Evolutionary conservation across 2,888 invertebrate species (phyloP), one percentile per base, ranked within the genome.

Genomic region (Cheilosia impressa): DNA sequence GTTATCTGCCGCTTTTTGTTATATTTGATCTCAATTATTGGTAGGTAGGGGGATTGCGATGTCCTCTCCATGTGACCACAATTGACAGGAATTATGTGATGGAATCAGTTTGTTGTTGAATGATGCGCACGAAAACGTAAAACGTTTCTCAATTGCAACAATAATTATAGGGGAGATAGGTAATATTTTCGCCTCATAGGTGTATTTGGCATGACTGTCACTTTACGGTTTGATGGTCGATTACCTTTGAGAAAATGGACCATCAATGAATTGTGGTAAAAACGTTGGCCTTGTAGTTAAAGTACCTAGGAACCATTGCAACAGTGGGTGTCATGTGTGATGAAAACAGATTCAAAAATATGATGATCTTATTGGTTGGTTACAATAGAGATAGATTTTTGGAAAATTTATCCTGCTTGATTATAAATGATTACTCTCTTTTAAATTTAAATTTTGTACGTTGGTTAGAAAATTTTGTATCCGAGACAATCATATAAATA

Each of bases 131-230:
- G 66, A 55, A 34, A 68, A 66, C 58, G 43, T 82, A 83, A 79
- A 73, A 78, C 79, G 83, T 83, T 83, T 79, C 62, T 50, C 60
- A 68, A 78, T 78, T 63, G 78, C 68, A 55, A 24, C 62, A 53
- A 68, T 73, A 78, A 73, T 83, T 83, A 63, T 38, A 10, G 55
- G 55, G 73, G 66, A 43, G 62, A 83, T 45, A 38, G 63, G 43
- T 52, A 41, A 60, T 68, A 66, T 57, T 1, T 57, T 65, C 50
- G 13, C 17, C 50, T 65, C 41, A 5, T 55, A 15, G 17, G n/a
- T 47, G 9, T 22, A 52, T 27, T 41, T 43, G 57, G 34, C 22
- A 22, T 15, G 57, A 58, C 27, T n/a, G 34, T 31, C 63, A 7
- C 22, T 60, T 68, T 68, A 38, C 45, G 47, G 41, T 34, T 63